Evolutionary conservation across 2,113 vertebrate genomes (phyloP), one percentile per base, ranked within the genome.

Genomic region (Rhodinocichla rosea): DNA sequence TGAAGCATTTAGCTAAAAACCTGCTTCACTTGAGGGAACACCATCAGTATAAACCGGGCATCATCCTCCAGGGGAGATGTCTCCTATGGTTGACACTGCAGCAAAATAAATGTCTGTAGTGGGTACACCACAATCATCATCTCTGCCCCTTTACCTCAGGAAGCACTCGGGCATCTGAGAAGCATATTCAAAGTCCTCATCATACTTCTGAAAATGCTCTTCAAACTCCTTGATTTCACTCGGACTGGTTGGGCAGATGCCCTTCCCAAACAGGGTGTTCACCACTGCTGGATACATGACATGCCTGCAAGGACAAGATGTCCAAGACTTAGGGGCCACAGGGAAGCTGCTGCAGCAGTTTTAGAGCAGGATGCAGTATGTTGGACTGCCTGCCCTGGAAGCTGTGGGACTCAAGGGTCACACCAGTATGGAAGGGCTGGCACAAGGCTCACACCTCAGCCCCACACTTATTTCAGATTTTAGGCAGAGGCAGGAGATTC

Each of bases 151-250:
- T 90, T 97, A 98, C 98, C 98, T 98, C 76, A 98, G 69, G 59
- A 99, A 96, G 88, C 92, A 97, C 69, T 97, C 98, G 0, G 98
- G 98, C 23, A 99, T 94, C 89, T 98, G 98, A 70, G 98, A 98
- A 21, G 98, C 98, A 0, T 98, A 97, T 91, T 99, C 98, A 1
- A 99, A 98, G 73, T 97, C 97, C 70, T 98, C 98, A 52, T 99
- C 98, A 0, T 97, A 99, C 57, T 78, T 97, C 95, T 95, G 95
- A 94, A 99, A 99, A 65, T 98, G 97, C 30, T 98, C 87, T 74
- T 97, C 93, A 88, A 98, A 98, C 92, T 98, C 98, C 83, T 94
- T 93, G 89, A 97, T 91, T 62, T 97, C 92, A 22, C 55, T 93
- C 15, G 95, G 73, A 6, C 87, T 84, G 62, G 94, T 98, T 1